Percentiles rank a stretch among this genome's conserved stretches.
Evolutionary conservation across 1,140 invertebrate genomes (phyloP).

Genomic region (Drosophila pruinosa): DNA sequence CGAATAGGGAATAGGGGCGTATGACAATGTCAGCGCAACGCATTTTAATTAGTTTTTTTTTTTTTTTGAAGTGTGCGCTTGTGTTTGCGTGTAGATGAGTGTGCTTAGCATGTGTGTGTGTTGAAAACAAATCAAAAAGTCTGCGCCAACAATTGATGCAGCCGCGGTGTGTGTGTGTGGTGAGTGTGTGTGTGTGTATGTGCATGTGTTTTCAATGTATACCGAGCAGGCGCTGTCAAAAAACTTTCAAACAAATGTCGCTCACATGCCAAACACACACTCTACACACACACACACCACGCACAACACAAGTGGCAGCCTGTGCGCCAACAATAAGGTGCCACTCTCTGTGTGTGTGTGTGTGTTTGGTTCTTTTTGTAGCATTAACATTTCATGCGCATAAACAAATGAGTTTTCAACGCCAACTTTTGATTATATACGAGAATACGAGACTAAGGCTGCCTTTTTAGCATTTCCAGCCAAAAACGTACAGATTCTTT

Average conservation of each 20-base stretch:
- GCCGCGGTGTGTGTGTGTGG: conserved; percentile 5
- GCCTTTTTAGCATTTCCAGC: conserved; percentile 34
- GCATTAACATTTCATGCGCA: conserved; percentile 75
- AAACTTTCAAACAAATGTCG: conserved; percentile 78
- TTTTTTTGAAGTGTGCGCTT: conserved; percentile 24
- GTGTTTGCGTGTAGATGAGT: not conserved
- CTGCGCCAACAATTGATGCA: conserved; percentile 60
- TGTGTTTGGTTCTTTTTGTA: conserved; percentile 2
- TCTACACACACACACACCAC: conserved; percentile 12
- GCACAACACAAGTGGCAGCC: conserved; percentile 15
- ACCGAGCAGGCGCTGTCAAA: conserved; percentile 56
- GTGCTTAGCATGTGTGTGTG: conserved; percentile 1
- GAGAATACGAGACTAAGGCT: too few species aligned
- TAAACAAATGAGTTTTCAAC: conserved; percentile 75
- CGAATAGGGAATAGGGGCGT: not conserved
- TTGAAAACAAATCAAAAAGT: conserved; percentile 62
- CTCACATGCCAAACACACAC: conserved; percentile 69
- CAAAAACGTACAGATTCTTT: conserved; percentile 33
- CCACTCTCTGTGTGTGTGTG: conserved; percentile 22
- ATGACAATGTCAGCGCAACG: conserved; percentile 62
- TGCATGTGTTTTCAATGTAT: conserved; percentile 29
- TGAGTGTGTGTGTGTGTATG: conserved; percentile 12
- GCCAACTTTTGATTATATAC: conserved; percentile 69
- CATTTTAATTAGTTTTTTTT: conserved; percentile 75
- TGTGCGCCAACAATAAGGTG: conserved; percentile 45